A percentile compares a stretch with the other conserved stretches of the same genome.
Conservation (phyloP, 2,888 invertebrate genomes). For the Drosophila histrio region DNA sequence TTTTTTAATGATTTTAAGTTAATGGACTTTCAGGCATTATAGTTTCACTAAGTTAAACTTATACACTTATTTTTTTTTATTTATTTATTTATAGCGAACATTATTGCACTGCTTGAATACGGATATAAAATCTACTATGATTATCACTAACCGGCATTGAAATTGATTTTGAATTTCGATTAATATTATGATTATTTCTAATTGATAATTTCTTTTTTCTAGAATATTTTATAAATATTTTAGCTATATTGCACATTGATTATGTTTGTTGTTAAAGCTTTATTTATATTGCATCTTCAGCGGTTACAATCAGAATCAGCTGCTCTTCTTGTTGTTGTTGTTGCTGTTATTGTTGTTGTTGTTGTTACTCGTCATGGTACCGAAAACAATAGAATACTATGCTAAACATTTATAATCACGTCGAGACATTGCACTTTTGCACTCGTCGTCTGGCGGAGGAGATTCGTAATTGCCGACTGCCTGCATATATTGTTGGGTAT, state of each 20-base stretch:
- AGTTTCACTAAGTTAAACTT: conserved; percentile 30
- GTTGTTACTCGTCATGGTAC: conserved; percentile 39
- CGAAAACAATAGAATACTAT: conserved; percentile 65
- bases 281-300: conserved; percentile 37
- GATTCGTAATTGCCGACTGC: conserved; percentile 43
- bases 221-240: conserved; percentile 63
- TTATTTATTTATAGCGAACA: conserved; percentile 17
- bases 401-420: conserved; percentile 59
- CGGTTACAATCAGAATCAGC: conserved; percentile 53
- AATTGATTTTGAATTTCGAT: conserved; percentile 16
- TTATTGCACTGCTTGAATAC: conserved; percentile 45
- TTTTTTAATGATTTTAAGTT: conserved; percentile 15
- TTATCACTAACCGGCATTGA: conserved; percentile 58
- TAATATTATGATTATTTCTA: conserved; percentile 20
- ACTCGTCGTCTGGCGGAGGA: conserved; percentile 34
- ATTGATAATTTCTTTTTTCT: conserved; percentile 33
- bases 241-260: conserved; percentile 66
- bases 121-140: conserved; percentile 35
- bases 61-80: conserved; percentile 10
- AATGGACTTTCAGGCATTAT: conserved; percentile 35
- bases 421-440: conserved; percentile 72
- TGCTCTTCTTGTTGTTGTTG: conserved; percentile 28
- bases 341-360: conserved; percentile 6
- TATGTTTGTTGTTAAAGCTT: conserved; percentile 60
- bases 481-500: conserved; percentile 16